Conservation (phyloP, 2,113 vertebrate species). For the Echinops telfairi region DNA sequence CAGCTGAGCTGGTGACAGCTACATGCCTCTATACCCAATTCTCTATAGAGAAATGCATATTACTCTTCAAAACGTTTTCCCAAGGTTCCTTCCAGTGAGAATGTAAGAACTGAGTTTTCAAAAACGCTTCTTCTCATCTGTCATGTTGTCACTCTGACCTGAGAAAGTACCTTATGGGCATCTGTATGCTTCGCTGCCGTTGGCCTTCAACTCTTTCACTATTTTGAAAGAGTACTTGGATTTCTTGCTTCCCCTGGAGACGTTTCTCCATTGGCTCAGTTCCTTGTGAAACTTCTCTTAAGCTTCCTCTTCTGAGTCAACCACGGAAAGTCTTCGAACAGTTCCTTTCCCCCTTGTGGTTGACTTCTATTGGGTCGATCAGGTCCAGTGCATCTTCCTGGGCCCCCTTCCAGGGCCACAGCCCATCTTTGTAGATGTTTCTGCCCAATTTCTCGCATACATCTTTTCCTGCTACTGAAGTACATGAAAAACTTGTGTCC, state of each 20-base stretch:
- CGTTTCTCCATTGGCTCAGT: slow-evolving; percentile 97
- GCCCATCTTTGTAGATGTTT: slow-evolving; percentile 99
- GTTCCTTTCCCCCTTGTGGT: slow-evolving; percentile 97
- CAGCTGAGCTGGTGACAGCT: slow-evolving; percentile 97
- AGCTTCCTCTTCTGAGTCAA: slow-evolving; percentile 95
- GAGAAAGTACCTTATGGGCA: slow-evolving; percentile 95
- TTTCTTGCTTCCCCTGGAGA: slow-evolving; percentile 93
- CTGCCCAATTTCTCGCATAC: slow-evolving; percentile 97
- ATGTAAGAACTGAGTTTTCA: no score
- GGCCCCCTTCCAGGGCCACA: slow-evolving; percentile 96
- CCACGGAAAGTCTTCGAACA: slow-evolving; percentile 72
- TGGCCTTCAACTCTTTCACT: slow-evolving; percentile 96
- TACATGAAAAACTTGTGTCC: slow-evolving; percentile 89
- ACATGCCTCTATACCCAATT: slow-evolving; percentile 79
- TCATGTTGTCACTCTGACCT: slow-evolving; percentile 99
- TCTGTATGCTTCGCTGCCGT: slow-evolving; percentile 91
- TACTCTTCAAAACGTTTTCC: no score
- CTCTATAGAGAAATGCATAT: no score
- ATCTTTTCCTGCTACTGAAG: slow-evolving; percentile 96
- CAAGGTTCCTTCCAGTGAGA: no score
- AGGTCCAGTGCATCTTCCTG: slow-evolving; percentile 98
- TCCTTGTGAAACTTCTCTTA: slow-evolving; percentile 98
- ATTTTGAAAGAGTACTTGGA: slow-evolving; percentile 97
- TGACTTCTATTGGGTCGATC: slow-evolving; percentile 96
- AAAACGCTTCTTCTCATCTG: slow-evolving; percentile 93